Evolutionary conservation across 2,113 vertebrate genomes (phyloP).

Genomic region (Penelope pileata): DNA sequence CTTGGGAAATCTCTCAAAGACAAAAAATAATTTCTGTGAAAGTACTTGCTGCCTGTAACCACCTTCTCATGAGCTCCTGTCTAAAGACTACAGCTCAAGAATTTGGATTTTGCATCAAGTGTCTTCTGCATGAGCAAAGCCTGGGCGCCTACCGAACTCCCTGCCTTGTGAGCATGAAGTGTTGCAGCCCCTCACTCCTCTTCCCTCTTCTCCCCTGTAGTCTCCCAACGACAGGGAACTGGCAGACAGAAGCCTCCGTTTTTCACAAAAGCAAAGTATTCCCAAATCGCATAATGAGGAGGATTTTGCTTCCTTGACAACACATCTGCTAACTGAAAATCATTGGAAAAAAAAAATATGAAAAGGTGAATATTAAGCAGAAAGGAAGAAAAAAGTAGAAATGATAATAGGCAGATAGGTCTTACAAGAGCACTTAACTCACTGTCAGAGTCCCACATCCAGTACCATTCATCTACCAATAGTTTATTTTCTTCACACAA

Average conservation of each 20-base stretch:
- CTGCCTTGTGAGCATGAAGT: background rate
- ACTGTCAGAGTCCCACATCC: background rate
- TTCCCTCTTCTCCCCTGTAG: background rate
- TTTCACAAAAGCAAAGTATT: background rate
- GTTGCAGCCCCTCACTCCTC: background rate
- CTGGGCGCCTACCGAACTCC: background rate
- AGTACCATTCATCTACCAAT: background rate
- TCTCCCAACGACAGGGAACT: background rate
- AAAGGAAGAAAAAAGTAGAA: background rate
- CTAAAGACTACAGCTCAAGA: background rate
- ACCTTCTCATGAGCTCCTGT: background rate
- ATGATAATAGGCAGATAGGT: background rate
- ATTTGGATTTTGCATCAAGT: background rate
- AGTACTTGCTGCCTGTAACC: background rate
- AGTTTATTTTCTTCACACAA: background rate
- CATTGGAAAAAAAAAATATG: background rate
- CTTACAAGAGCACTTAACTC: background rate
- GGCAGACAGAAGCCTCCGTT: background rate
- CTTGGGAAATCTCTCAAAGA: background rate
- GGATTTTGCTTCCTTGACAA: background rate
- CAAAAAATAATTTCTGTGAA: background rate
- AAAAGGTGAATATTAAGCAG: background rate
- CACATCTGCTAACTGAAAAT: background rate
- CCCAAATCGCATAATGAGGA: background rate
- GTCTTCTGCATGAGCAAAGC: background rate